Base-by-base conservation (phyloP, 2,797 vertebrate genomes). In the Thaleichthys pacificus region DNA sequence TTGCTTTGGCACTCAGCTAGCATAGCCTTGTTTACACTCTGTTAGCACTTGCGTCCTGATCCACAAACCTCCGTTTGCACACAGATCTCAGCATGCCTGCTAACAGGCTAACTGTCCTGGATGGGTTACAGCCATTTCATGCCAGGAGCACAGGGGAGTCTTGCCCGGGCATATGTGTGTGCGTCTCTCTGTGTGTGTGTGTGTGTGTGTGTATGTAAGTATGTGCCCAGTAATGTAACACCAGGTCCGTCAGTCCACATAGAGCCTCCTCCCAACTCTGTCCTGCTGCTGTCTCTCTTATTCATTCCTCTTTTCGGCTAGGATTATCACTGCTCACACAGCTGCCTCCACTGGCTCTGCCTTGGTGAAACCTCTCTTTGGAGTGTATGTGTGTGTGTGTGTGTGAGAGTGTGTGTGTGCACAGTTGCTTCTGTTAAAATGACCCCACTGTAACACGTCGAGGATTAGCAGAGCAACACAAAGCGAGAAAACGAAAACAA, bases 321-420 rank as follows among this genome's bases (percentile, higher is more conserved):
- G 19, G 42, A 66, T 77, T 77, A 80, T 70, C 42, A 66, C 42
- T 28, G 4, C 15, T 79, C 11, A 21, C 63, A 75, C 76, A 78
- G 69, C 57, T 77, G 63, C 66, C 76, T 9, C 19, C 60, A 14
- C 15, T 68, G 35, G 70, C 66, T 65, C 56, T 47, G 42, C 42
- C 42, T 47, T 14, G 42, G 42, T 47, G 42, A 47, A 47, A 47
- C 42, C 42, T 47, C 42, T 47, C 35, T 32, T 51, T 17, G 22
- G 66, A 22, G 57, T n/a, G 21, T 49, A 7, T n/a, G 47, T 15
- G 12, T 26, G 32, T 63, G 30, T 65, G 56, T 66, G 38, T 47
- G 61, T 74, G 22, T 26, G 62, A 17, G 19, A 17, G 2, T 47
- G 22, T 66, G 65, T 8, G 22, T 28, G 14, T 26, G 42, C 49